Base-by-base conservation (phyloP, 2,797 vertebrate species). In the Clarias laeviceps region DNA sequence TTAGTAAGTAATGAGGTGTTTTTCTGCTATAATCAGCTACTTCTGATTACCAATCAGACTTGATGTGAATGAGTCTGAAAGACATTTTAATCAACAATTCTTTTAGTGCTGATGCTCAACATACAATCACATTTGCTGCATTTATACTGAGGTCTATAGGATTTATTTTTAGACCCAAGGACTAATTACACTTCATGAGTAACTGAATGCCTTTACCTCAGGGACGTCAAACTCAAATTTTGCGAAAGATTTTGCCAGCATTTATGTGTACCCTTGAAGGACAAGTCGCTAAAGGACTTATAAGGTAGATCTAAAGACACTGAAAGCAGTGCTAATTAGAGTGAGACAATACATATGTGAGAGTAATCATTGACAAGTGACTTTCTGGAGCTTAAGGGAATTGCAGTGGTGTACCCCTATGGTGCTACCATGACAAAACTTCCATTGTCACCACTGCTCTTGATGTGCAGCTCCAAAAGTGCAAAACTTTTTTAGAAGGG, bases 31-130 rank as follows among this genome's bases (percentile, higher is more conserved):
- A 59, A 69, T 61, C 74, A 69, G 50, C 20, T 22, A 68, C 37
- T 65, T 80, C 61, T 80, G 78, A 80, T 80, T 80, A 64, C 9
- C 8, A 80, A 27, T 80, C 37, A 50, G 61, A 65, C 37, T 80
- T 29, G 61, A 80, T 65, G 61, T 27, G 37, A n/a, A 50, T 29
- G 37, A 80, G 78, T 29, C 17, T 80, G 4, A 65, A 80, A 65
- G n/a, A 29, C 78, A 80, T 45, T 80, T 15, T 80, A 65, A 80
- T 80, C 59, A 79, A 27, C 24, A 40, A 45, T 27, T 62, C 32
- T 17, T n/a, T 78, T 78, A 37, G 77, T 62, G 32, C 77, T 59
- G 56, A 9, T 59, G 50, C 50, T 76, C 50, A 76, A 77, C 2
- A 22, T 59, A 61, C 20, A 78, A 37, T 78, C 57, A 24, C 32